phyloP scores from a whole-genome alignment of 2,113 vertebrate species.

The Sebastes fasciatus region DNA sequence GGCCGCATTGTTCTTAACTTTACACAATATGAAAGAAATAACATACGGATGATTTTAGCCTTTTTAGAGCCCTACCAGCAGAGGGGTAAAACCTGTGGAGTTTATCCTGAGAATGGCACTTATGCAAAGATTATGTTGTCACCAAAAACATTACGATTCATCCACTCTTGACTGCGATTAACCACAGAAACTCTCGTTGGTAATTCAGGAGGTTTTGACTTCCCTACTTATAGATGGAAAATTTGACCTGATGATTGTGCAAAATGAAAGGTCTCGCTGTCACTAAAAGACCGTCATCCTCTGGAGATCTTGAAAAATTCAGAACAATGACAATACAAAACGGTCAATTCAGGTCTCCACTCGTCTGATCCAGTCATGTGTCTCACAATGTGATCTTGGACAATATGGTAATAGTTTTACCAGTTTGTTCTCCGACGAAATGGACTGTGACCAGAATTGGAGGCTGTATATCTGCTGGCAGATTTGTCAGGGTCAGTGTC shows the following conservation, averaged over 20 bases:
- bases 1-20: not conserved
- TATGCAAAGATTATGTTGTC: not conserved
- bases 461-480: conserved; percentile 63
- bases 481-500: conserved; percentile 65
- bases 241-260: not conserved
- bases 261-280: not conserved
- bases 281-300: not conserved
- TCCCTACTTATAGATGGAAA: not conserved
- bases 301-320: conserved; percentile 23
- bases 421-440: conserved; percentile 73
- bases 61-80: not conserved
- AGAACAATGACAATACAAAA: conserved; percentile 18
- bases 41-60: not conserved
- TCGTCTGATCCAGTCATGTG: conserved; percentile 40
- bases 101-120: not conserved
- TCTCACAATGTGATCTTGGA: conserved; percentile 60
- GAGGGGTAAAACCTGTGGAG: not conserved
- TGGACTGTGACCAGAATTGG: conserved; percentile 66
- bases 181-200: not conserved
- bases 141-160: not conserved
- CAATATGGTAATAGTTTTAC: conserved; percentile 77
- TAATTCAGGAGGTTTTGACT: not conserved
- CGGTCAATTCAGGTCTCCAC: conserved; percentile 3
- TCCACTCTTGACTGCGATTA: not conserved
- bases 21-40: not conserved